phyloP scores from a whole-genome alignment of 2,113 vertebrate genomes.

The Cyphomyrus plagiostoma region DNA sequence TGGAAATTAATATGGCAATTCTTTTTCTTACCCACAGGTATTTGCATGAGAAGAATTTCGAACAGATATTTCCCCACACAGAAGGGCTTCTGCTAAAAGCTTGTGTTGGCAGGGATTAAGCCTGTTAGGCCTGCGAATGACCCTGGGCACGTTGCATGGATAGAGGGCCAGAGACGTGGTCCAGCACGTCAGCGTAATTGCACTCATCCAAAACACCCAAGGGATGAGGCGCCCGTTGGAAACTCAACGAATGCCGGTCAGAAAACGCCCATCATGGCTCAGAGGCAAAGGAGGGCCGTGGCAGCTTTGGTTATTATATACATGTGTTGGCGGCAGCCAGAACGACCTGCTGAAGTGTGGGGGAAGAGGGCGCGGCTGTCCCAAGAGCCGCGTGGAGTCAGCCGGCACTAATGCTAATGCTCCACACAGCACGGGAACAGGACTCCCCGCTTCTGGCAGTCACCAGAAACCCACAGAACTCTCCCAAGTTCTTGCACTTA shows the following conservation, averaged over 20 bases:
- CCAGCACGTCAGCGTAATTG: neutral
- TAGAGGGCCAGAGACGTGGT: neutral
- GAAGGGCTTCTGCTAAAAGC: neutral
- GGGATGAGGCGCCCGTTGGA: neutral
- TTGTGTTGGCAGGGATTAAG: neutral
- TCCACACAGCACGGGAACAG: neutral
- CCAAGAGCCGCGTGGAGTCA: neutral
- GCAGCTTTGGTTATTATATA: neutral
- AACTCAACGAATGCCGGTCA: neutral
- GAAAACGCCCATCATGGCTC: neutral
- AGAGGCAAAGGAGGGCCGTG: neutral
- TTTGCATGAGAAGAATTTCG: neutral
- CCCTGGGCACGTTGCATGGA: neutral
- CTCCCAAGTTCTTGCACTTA: neutral
- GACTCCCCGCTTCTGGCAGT: neutral
- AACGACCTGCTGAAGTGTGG: neutral
- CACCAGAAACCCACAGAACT: neutral
- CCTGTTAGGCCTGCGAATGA: neutral
- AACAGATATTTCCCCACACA: neutral
- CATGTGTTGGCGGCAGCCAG: neutral
- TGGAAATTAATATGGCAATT: neutral
- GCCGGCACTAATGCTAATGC: neutral
- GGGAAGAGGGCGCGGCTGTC: neutral
- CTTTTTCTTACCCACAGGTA: neutral
- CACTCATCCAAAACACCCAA: neutral